These are phyloP conservation scores for Emydocephalus ijimae DNA, from an alignment of 2,113 vertebrate species.

Conservation along the genomic window DNA sequence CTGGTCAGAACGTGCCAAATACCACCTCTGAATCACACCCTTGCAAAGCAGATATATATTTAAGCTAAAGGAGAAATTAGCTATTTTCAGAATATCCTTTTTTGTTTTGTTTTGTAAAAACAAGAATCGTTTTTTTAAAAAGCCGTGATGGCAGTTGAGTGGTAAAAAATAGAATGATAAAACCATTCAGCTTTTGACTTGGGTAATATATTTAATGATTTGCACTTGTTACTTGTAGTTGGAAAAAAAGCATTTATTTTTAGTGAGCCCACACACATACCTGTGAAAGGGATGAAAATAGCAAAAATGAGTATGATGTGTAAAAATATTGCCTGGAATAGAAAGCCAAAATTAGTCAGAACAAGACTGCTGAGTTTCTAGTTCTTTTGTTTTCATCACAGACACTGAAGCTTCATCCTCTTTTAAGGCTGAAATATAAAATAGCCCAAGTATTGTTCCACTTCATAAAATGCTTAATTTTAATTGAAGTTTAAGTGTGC, in stretches of 20 bases:
- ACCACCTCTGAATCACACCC: too few relatives aligned
- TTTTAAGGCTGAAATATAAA: neutral
- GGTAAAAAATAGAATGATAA: neutral
- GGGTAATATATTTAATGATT: neutral
- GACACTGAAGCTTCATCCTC: neutral
- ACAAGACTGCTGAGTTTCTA: neutral
- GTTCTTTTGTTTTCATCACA: neutral
- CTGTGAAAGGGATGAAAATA: slow-evolving; percentile 10
- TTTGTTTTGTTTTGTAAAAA: neutral
- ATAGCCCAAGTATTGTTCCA: neutral
- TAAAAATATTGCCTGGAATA: slow-evolving; percentile 12
- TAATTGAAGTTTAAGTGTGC: neutral
- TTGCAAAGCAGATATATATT: neutral
- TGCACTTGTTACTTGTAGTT: neutral
- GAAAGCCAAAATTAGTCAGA: slow-evolving; percentile 18
- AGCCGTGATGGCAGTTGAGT: neutral
- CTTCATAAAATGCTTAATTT: neutral
- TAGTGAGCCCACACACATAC: neutral
- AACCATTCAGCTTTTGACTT: neutral
- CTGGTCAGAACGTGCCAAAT: too few relatives aligned
- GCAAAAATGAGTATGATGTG: slow-evolving; percentile 8
- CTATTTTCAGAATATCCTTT: neutral
- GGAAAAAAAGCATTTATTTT: slow-evolving; percentile 9
- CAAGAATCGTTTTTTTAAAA: neutral
- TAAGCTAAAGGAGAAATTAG: neutral